phyloP scores from a whole-genome alignment of 2,797 vertebrate species.

The Melanitta fusca region DNA sequence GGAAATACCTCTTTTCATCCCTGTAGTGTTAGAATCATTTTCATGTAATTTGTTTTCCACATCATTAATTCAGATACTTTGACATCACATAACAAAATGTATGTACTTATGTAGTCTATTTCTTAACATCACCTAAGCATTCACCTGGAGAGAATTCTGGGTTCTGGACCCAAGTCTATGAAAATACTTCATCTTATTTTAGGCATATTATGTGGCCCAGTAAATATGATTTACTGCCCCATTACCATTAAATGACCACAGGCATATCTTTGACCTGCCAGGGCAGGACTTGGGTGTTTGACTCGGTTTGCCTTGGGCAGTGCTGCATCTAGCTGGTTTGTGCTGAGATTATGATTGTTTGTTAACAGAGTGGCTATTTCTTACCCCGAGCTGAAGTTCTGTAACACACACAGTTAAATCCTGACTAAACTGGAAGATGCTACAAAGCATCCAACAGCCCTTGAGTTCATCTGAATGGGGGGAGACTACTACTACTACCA shows the following conservation, averaged over 20 bases:
- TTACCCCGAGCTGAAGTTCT: neutral
- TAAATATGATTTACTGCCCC: neutral
- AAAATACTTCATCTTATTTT: neutral
- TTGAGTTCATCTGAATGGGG: neutral
- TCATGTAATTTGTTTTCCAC: neutral
- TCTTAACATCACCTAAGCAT: neutral
- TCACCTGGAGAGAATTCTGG: neutral
- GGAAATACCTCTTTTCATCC: neutral
- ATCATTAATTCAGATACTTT: neutral
- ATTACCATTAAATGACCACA: neutral
- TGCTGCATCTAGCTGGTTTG: neutral
- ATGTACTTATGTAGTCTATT: neutral
- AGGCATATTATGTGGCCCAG: neutral
- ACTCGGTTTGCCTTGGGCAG: neutral
- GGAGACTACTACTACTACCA: accelerated
- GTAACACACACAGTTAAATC: neutral
- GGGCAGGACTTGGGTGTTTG: neutral
- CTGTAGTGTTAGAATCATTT: no score
- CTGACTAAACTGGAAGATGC: neutral
- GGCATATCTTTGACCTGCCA: neutral
- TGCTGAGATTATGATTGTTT: neutral
- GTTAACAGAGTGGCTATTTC: neutral
- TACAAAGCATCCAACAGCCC: neutral
- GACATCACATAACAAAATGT: neutral
- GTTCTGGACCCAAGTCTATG: neutral